Evolutionary conservation across 2,797 vertebrate species (phyloP), one percentile per base, ranked within the genome.

Genomic region (Hoplostethus mediterraneus): DNA sequence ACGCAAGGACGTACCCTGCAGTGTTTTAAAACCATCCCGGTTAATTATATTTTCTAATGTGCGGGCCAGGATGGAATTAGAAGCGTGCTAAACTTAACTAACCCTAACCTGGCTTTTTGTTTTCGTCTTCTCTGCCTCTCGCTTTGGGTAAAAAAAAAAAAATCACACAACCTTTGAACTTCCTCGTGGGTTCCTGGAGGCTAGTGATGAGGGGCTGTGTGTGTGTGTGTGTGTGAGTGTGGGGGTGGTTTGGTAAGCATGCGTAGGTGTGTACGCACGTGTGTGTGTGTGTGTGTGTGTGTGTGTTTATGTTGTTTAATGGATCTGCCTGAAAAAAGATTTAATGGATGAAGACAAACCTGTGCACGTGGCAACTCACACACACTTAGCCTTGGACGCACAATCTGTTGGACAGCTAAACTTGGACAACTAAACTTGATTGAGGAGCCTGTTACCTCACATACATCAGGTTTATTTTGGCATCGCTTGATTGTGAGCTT

Each of bases 31-130:
- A 82, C 71, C 71, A 86, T 84, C 44, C 76, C 63, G 59, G 62
- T 81, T 91, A 94, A 93, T 94, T 92, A 91, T 90, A 82, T 89
- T 87, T 91, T 86, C 80, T 84, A 86, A 89, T 90, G 82, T 87
- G 79, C 60, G 13, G 75, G 76, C 74, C 59, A 60, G 79, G 85
- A 84, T 75, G 10, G 83, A 92, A 93, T 93, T 88, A 89, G 84
- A 93, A 83, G 81, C 75, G 80, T 60, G 65, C 63, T 71, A 63
- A 83, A 76, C 80, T 73, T 55, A 78, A 80, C 63, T 65, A 75
- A 78, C 60, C 70, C 71, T 73, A 90, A 87, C 75, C 77, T 79
- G 66, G 77, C 77, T 79, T 57, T 14, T 62, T 48, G 21, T 75
- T 79, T 81, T 76, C 71, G 57, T 83, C 72, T 84, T 61, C 33